Conservation (phyloP, 2,888 invertebrate species). For the Synanthedon tipuliformis region DNA sequence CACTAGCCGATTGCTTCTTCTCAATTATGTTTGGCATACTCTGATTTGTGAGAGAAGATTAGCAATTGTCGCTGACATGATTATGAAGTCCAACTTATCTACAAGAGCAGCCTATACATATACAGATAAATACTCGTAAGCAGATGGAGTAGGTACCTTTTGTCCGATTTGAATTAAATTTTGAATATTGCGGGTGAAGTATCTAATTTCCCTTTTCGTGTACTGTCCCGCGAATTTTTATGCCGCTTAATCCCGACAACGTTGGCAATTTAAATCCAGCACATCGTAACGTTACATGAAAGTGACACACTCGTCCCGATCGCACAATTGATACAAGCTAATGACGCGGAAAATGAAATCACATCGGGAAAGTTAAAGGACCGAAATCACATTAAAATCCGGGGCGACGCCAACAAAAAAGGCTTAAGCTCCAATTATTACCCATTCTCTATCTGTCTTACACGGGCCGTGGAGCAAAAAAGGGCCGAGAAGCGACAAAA, state of each 20-base stretch:
- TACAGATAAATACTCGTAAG: no score
- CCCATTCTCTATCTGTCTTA: conserved; percentile 59
- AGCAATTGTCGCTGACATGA: no score
- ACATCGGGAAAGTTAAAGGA: conserved; percentile 21
- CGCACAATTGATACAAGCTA: conserved; percentile 28
- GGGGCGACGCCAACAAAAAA: conserved; percentile 41
- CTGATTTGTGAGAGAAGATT: no score
- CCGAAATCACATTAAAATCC: conserved; percentile 41
- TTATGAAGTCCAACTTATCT: no score
- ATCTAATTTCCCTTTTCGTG: neutral
- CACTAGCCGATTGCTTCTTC: no score
- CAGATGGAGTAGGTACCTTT: neutral
- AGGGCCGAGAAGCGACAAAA: conserved; percentile 40
- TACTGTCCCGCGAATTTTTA: neutral
- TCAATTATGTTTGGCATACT: no score
- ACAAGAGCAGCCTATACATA: neutral
- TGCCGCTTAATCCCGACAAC: neutral
- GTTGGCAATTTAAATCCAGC: neutral
- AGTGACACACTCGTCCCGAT: conserved; percentile 6
- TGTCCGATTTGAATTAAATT: neutral
- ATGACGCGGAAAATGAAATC: conserved; percentile 44
- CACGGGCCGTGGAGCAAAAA: conserved; percentile 38
- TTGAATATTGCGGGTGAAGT: neutral
- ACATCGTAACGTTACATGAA: neutral
- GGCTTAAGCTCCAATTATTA: conserved; percentile 58